Base-by-base conservation (phyloP, 2,113 vertebrate species). In the Xyliphius kryptos region DNA sequence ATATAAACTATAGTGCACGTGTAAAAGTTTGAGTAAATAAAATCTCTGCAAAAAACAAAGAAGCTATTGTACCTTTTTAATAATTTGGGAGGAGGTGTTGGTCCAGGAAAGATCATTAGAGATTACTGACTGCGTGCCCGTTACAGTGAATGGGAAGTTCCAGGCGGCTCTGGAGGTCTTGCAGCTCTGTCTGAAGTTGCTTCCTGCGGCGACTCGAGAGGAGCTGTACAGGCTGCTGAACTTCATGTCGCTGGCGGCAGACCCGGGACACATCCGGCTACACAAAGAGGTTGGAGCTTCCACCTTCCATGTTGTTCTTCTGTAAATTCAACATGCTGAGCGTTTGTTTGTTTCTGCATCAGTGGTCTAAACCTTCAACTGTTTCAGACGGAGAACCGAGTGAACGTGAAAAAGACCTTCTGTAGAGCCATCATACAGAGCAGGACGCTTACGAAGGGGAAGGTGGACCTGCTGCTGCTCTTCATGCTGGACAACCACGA, bases 401-500 rank as follows among this genome's bases (percentile, higher is more conserved):
- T 92, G 85, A 84, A 88, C 60, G 90, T 98, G 77, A 96, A 91
- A 79, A 91, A 82, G 75, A 85, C 83, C 0, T 97, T 98, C 73
- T 90, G 87, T 21, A 90, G 86, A 81, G 90, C 89, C 2, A 75
- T 98, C 43, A 81, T 97, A 69, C 84, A 89, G 79, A 89, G 88
- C 69, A 95, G 88, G 80, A 81, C 71, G 62, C 78, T 96, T 53
- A 85, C 90, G 8, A 94, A 89, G 80, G 94, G 91, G 54, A 92
- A 91, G 56, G 89, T 90, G 37, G 93, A 97, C 52, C 89, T 98
- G 58, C 78, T 98, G 37, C 76, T 97, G 68, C 82, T 93, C 51
- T 97, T 98, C 72, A 89, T 98, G 70, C 83, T 98, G 56, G 91
- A 95, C 79, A 91, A 95, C 76, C 86, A 91, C 56, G 86, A 85